Evolutionary conservation across 2,888 invertebrate species (phyloP), one percentile per base, ranked within the genome.

Genomic region (Ethmia dodecea): DNA sequence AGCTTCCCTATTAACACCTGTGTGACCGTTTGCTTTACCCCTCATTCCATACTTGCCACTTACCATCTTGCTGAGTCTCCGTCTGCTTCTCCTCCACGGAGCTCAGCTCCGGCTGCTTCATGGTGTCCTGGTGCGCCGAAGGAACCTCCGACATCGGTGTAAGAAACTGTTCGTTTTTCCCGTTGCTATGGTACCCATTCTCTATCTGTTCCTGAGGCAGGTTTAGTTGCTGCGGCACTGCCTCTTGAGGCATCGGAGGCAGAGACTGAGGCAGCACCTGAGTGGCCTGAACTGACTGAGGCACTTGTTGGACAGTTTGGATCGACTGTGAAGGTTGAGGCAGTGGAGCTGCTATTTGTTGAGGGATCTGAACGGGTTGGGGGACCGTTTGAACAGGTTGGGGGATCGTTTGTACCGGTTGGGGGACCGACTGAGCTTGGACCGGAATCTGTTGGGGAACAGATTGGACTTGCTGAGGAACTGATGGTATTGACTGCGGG

Each of bases 61-160:
- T 15, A 83, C 84, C 71, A 49, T 83, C 84, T 35, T 68, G 52
- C 30, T 55, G 77, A 37, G 54, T 49, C 33, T 81, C 83, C 5
- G 49, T 60, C 26, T 67, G 74, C 46, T 72, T 77, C 55, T 86
- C 86, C 26, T 81, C 84, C 5, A 84, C 83, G 1, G 84, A 74
- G 35, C 72, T 73, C 5, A 84, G 51, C 8, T 84, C 84, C 0
- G 83, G 76, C 31, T 63, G 78, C 43, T 61, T 61, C 9, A 65
- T 62, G 8, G 69, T 68, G 24, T 79, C 79, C 3, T 49, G 42
- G 16, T 79, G 80, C 6, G 62, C 59, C 1, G 73, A 63, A 0
- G 83, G 79, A 33, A 81, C 63, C 58, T 87, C 87, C 3, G 75
- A 72, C 62, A 86, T 46, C 14, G 87, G 87, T 12, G 87, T 87